Conservation (phyloP, 2,888 invertebrate species). For the Melieria omissa region DNA sequence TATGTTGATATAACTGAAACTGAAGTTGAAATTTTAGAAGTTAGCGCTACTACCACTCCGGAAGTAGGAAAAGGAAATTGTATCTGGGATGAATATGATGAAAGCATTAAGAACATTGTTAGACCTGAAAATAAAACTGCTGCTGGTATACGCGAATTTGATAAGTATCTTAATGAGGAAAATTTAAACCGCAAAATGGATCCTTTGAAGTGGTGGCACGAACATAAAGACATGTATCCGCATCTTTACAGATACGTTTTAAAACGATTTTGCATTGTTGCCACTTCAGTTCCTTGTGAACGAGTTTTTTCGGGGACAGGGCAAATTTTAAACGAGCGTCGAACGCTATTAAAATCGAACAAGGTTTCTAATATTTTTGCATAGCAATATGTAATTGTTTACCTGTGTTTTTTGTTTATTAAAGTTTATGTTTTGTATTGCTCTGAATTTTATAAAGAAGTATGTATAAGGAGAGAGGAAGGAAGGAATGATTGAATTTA, state of each 20-base stretch:
- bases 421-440: no score
- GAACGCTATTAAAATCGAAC: not conserved
- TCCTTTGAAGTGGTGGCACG: conserved; percentile 29
- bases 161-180: conserved; percentile 26
- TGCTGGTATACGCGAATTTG: conserved; percentile 18
- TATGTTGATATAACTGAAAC: conserved; percentile 1
- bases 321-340: not conserved
- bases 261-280: conserved; percentile 22
- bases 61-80: not conserved
- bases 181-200: not conserved
- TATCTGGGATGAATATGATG: conserved; percentile 23
- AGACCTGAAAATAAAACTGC: conserved; percentile 25
- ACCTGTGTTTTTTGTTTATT: no score
- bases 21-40: conserved; percentile 10
- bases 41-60: not conserved
- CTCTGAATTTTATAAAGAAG: no score
- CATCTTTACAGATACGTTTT: conserved; percentile 14
- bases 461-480: no score
- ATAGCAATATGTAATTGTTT: not conserved
- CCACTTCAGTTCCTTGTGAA: conserved; percentile 21
- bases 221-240: conserved; percentile 25
- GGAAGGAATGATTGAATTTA: no score
- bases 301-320: not conserved
- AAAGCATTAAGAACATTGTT: conserved; percentile 14
- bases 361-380: not conserved